Conservation (phyloP, 1,140 invertebrate species). For the Cyphomyrmex costatus region DNA sequence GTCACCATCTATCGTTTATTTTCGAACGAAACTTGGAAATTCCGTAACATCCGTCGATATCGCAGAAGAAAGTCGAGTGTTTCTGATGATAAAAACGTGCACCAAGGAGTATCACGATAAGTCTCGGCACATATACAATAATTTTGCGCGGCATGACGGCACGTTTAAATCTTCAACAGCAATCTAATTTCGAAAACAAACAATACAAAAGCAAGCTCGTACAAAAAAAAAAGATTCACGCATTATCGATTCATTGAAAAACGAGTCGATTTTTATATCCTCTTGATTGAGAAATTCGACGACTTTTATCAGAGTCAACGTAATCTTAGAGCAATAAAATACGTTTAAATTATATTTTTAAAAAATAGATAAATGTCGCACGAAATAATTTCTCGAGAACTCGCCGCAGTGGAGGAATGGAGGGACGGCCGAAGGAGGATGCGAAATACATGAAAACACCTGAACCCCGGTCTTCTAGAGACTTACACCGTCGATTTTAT, state of each 20-base stretch:
- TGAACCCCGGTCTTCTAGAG: neutral
- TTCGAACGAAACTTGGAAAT: neutral
- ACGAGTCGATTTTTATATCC: neutral
- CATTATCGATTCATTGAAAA: neutral
- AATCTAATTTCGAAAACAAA: neutral
- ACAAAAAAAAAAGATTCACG: neutral
- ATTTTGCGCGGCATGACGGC: neutral
- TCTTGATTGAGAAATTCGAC: conserved; percentile 2
- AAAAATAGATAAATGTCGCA: neutral
- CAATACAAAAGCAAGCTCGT: neutral
- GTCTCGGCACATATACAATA: neutral
- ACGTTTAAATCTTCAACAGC: neutral
- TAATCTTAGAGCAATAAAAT: neutral
- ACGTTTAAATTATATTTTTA: neutral
- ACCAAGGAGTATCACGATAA: neutral
- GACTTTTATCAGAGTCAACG: neutral
- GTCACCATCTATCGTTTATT: conserved; percentile 15
- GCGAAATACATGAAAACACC: conserved; percentile 21
- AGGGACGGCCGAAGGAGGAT: neutral
- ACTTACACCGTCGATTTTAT: conserved; percentile 63
- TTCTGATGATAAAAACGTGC: neutral
- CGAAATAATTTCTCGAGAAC: neutral
- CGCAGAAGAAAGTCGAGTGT: neutral
- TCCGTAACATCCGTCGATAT: neutral
- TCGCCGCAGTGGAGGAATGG: neutral